Evolutionary conservation across 2,113 vertebrate genomes (phyloP).

Genomic region (Eulacestoma nigropectus): DNA sequence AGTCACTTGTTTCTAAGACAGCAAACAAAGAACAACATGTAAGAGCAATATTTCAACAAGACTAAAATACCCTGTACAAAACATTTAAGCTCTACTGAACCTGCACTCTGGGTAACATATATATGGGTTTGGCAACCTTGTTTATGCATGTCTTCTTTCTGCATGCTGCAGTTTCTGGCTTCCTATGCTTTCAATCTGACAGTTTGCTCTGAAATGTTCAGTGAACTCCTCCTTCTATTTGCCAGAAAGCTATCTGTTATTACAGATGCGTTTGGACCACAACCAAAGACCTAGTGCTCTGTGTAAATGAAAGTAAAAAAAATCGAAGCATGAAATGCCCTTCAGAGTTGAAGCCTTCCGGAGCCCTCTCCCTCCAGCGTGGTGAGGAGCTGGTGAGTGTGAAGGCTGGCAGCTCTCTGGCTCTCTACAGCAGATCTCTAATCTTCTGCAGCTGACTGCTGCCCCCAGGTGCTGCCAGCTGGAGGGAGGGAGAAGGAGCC

Average conservation of each 20-base stretch:
- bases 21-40: neutral
- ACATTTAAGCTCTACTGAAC: neutral
- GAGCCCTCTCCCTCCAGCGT: fast-evolving
- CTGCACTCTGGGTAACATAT: neutral
- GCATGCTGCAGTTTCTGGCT: neutral
- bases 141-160: neutral
- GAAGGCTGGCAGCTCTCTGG: neutral
- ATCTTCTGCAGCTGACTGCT: neutral
- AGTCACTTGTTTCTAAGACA: neutral
- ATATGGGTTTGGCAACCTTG: neutral
- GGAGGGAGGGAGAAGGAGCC: neutral
- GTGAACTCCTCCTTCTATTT: neutral
- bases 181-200: neutral
- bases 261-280: neutral
- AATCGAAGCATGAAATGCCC: neutral
- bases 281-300: neutral
- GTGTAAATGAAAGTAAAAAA: neutral
- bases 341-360: fast-evolving
- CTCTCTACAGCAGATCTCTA: neutral
- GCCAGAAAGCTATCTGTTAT: neutral
- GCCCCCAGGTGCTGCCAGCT: neutral
- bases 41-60: neutral
- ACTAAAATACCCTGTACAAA: neutral
- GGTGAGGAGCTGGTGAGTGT: neutral
- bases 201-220: neutral